A percentile compares a stretch with the other conserved stretches of the same genome.
phyloP scores from a whole-genome alignment of 1,140 invertebrate species.

The Orchestia grillus region DNA sequence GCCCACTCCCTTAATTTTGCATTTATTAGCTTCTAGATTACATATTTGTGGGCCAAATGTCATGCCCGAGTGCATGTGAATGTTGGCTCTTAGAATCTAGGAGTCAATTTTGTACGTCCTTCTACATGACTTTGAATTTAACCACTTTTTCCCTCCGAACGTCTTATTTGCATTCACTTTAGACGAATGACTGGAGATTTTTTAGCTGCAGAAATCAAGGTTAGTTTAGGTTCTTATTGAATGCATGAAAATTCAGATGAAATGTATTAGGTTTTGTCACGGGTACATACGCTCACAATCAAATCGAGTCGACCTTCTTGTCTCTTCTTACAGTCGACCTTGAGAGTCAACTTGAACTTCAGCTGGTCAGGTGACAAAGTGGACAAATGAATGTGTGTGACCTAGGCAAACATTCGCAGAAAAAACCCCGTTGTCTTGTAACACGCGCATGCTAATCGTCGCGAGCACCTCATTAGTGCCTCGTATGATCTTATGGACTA shows the following conservation, averaged over 20 bases:
- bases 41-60: background rate
- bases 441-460: slow-evolving; percentile 22
- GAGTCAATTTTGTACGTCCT: background rate
- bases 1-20: background rate
- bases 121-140: background rate
- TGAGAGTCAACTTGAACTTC: slow-evolving; percentile 14
- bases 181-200: background rate
- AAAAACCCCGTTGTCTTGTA: background rate
- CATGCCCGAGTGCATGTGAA: background rate
- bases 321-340: background rate
- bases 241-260: background rate
- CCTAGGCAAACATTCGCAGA: slow-evolving; percentile 3
- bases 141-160: background rate
- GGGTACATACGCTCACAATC: background rate
- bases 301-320: background rate
- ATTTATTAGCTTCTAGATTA: background rate
- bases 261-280: background rate
- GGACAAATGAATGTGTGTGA: background rate
- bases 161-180: background rate
- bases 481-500: background rate
- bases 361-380: background rate
- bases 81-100: background rate
- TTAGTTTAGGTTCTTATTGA: background rate
- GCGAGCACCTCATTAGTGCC: background rate
- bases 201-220: background rate